phyloP scores from a whole-genome alignment of 2,113 vertebrate genomes.

The Triplophysa dalaica region DNA sequence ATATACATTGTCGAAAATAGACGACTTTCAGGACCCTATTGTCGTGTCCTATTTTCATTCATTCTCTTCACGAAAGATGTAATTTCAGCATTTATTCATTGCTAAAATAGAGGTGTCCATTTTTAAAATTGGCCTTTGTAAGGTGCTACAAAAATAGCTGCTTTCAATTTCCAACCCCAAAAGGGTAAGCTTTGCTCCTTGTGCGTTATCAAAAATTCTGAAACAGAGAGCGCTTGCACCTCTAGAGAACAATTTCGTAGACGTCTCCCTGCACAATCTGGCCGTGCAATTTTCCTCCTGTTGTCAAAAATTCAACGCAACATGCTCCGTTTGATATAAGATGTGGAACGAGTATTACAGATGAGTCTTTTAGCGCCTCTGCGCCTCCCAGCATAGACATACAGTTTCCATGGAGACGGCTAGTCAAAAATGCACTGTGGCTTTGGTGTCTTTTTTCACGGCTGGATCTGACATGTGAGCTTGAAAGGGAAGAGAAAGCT shows the following conservation, averaged over 20 bases:
- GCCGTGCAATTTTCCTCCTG: background rate
- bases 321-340: conserved; percentile 22
- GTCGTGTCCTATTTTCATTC: too few relatives aligned
- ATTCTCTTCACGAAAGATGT: too few relatives aligned
- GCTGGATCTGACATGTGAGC: conserved; percentile 30
- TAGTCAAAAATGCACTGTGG: conserved; percentile 49
- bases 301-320: conserved; percentile 1
- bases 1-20: too few relatives aligned
- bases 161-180: background rate
- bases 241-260: background rate
- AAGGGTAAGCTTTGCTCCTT: background rate
- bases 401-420: conserved; percentile 66
- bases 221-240: background rate
- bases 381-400: conserved; percentile 39
- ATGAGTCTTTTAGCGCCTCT: conserved; percentile 22
- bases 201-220: background rate
- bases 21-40: too few relatives aligned
- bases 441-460: conserved; percentile 27
- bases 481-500: conserved; percentile 30
- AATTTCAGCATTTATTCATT: too few relatives aligned
- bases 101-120: background rate
- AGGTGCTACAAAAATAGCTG: background rate
- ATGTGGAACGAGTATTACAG: conserved; percentile 24
- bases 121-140: background rate
- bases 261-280: background rate